A percentile compares a stretch with the other conserved stretches of the same genome.
Conservation (phyloP, 2,888 invertebrate genomes). For the Trichopoda pennipes region DNA sequence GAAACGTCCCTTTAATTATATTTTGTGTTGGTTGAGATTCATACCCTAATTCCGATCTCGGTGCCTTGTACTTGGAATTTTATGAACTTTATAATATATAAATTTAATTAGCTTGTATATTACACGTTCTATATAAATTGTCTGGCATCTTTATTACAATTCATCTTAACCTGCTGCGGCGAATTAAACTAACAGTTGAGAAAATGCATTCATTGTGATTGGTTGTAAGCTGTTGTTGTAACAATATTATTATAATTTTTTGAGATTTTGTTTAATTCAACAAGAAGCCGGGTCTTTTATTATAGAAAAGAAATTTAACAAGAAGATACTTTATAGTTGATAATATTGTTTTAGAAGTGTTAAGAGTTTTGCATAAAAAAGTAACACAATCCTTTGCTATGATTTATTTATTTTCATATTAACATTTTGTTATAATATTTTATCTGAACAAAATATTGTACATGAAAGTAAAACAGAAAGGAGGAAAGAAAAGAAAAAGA, state of each 20-base stretch:
- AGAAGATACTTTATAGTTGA: not conserved
- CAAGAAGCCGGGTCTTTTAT: slow-evolving; percentile 62
- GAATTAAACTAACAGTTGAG: slow-evolving; percentile 54
- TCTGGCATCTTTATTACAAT: slow-evolving; percentile 6
- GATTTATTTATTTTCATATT: slow-evolving; percentile 34
- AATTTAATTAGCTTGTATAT: too few species aligned
- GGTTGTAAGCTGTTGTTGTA: slow-evolving; percentile 43
- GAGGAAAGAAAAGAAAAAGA: slow-evolving; percentile 5
- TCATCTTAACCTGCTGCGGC: not conserved
- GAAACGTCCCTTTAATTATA: too few species aligned
- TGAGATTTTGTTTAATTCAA: slow-evolving; percentile 51
- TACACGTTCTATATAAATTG: not conserved
- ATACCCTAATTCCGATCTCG: too few species aligned
- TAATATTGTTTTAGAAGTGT: slow-evolving; percentile 6
- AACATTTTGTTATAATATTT: slow-evolving; percentile 19
- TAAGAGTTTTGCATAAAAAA: slow-evolving; percentile 22
- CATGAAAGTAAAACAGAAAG: slow-evolving; percentile 16
- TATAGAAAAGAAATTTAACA: slow-evolving; percentile 17
- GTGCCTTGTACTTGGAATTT: too few species aligned
- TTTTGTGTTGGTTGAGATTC: too few species aligned
- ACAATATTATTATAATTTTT: slow-evolving; percentile 33
- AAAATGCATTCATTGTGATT: slow-evolving; percentile 67
- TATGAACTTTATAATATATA: too few species aligned
- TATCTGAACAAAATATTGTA: slow-evolving; percentile 16
- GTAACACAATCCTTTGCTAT: slow-evolving; percentile 2